Conservation (phyloP, 2,888 invertebrate species). For the Noctua pronuba region DNA sequence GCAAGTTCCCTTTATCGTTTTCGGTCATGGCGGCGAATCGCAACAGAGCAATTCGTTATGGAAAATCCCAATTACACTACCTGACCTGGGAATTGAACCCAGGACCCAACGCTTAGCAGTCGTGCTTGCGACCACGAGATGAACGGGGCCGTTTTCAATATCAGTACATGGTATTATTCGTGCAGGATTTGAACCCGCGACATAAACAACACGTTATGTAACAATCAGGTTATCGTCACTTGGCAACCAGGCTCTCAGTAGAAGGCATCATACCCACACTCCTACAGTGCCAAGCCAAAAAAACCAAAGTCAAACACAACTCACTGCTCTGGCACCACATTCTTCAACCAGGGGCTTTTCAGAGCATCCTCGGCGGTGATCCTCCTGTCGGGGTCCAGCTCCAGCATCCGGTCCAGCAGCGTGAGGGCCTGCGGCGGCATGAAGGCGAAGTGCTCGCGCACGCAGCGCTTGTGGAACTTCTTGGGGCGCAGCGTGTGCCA, state of each 20-base stretch:
- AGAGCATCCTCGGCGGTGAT: slow-evolving; percentile 98
- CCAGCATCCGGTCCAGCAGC: slow-evolving; percentile 98
- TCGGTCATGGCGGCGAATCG: background rate
- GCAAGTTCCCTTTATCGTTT: background rate
- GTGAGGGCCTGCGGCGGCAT: slow-evolving; percentile 97
- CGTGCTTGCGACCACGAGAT: too few species aligned
- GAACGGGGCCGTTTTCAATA: background rate
- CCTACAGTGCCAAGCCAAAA: slow-evolving; percentile 69
- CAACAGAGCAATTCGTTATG: background rate
- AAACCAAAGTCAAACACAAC: slow-evolving; percentile 71
- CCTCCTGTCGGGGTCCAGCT: slow-evolving; percentile 97
- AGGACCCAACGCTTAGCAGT: background rate
- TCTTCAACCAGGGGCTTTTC: slow-evolving; percentile 97
- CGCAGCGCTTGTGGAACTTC: slow-evolving; percentile 95
- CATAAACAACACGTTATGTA: background rate
- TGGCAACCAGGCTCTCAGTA: slow-evolving; percentile 9
- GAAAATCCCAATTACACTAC: background rate
- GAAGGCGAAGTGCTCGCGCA: slow-evolving; percentile 98
- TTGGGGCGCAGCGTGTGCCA: slow-evolving; percentile 98
- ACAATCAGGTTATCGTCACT: background rate
- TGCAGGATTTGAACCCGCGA: slow-evolving; percentile 30
- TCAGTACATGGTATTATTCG: background rate
- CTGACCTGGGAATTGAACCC: background rate
- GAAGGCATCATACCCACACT: background rate
- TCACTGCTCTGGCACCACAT: slow-evolving; percentile 97